Percentiles rank a stretch among this genome's conserved stretches.
Evolutionary conservation across 2,888 invertebrate genomes (phyloP).

Genomic region (Odontocolon sp.): DNA sequence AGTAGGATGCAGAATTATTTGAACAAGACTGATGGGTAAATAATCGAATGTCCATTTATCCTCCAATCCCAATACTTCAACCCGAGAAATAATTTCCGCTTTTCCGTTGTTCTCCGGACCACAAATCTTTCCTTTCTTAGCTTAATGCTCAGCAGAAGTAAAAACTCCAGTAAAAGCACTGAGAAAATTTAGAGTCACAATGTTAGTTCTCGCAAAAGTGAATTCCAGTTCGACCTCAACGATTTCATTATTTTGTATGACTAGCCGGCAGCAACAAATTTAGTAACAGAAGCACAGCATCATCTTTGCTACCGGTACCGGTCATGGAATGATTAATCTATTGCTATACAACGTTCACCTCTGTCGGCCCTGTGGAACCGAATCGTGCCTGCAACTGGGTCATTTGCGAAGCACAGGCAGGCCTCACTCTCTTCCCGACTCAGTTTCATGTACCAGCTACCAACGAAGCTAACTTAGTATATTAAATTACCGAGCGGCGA

Average conservation of each 20-base stretch:
- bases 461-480: slow-evolving; percentile 62
- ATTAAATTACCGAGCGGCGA: slow-evolving; percentile 68
- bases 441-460: neutral
- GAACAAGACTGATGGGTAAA: slow-evolving; percentile 2
- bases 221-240: slow-evolving; percentile 41
- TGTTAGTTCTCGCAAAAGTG: neutral
- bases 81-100: slow-evolving; percentile 20
- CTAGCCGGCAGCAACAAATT: neutral
- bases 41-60: slow-evolving; percentile 39
- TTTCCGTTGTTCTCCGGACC: neutral
- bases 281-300: neutral
- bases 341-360: slow-evolving; percentile 36
- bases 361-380: slow-evolving; percentile 35
- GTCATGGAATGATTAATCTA: slow-evolving; percentile 58
- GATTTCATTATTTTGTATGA: slow-evolving; percentile 57
- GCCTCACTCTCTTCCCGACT: neutral
- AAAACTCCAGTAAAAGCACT: slow-evolving; percentile 12
- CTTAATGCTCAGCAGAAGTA: slow-evolving; percentile 21
- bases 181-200: slow-evolving; percentile 8
- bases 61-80: slow-evolving; percentile 9
- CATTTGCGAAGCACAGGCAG: slow-evolving; percentile 61
- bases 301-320: slow-evolving; percentile 6
- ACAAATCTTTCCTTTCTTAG: neutral
- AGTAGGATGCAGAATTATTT: neutral
- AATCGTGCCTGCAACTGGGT: slow-evolving; percentile 67